phyloP scores from a whole-genome alignment of 2,888 invertebrate species.

The Ditula angustiorana region DNA sequence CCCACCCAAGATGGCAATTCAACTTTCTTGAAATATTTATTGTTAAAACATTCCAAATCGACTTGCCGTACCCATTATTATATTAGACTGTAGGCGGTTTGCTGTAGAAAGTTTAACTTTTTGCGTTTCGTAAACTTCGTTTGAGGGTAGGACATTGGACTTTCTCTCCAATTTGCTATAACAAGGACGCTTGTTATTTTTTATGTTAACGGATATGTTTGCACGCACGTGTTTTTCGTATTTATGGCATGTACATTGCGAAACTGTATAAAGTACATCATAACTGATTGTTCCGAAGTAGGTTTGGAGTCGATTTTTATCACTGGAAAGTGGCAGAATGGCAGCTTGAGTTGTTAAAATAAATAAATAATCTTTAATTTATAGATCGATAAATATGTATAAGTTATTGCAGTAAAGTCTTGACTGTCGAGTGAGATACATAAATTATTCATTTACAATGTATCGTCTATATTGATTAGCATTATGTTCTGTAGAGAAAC shows the following conservation, averaged over 20 bases:
- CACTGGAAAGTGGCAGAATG: background rate
- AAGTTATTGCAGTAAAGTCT: too few relatives aligned
- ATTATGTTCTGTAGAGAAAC: too few relatives aligned
- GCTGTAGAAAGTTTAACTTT: too few relatives aligned
- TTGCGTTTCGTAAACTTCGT: too few relatives aligned
- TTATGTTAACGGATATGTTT: constrained; percentile 8
- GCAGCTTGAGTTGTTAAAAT: background rate
- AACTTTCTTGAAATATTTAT: background rate
- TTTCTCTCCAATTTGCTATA: constrained; percentile 29
- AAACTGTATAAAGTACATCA: constrained; percentile 17
- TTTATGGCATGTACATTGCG: too few relatives aligned
- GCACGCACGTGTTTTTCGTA: too few relatives aligned
- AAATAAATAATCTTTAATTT: background rate
- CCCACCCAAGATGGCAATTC: too few relatives aligned
- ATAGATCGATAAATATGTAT: background rate
- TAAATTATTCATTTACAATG: too few relatives aligned
- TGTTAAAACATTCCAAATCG: background rate
- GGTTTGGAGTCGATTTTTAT: background rate
- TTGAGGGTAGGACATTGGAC: constrained; percentile 7
- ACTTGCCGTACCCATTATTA: background rate
- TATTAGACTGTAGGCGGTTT: background rate
- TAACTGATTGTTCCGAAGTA: background rate
- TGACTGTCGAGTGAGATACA: too few relatives aligned
- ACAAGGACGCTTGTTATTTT: constrained; percentile 23
- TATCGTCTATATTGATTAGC: too few relatives aligned